Conservation (phyloP, 2,113 vertebrate genomes). For the Apteryx mantelli region DNA sequence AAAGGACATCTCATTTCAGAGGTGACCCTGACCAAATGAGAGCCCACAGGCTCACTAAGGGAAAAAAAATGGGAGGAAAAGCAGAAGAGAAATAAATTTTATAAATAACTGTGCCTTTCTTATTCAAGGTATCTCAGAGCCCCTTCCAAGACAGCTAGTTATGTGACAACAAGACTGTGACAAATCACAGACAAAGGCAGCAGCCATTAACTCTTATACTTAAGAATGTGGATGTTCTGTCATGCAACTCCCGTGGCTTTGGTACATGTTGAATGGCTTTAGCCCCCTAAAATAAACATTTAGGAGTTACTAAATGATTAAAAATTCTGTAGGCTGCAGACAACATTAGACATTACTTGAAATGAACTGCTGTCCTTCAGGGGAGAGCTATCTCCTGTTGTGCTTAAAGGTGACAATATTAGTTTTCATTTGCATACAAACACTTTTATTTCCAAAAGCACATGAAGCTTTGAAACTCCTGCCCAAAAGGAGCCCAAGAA, state of each 20-base stretch:
- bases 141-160: neutral
- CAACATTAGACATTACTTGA: neutral
- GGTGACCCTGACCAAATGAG: neutral
- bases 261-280: neutral
- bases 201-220: neutral
- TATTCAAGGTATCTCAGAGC: neutral
- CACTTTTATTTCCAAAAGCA: neutral
- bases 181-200: neutral
- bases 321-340: neutral
- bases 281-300: neutral
- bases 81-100: neutral
- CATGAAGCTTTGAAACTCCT: neutral
- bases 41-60: neutral
- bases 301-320: neutral
- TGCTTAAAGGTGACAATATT: neutral
- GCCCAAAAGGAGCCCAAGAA: neutral
- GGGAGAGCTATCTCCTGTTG: neutral
- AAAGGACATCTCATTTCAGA: neutral
- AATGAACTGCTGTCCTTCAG: neutral
- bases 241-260: neutral
- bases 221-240: neutral
- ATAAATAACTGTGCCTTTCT: neutral
- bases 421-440: neutral
- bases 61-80: neutral
- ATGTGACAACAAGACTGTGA: neutral